Conservation (phyloP, 2,888 invertebrate species). For the Drosophila infuscata region DNA sequence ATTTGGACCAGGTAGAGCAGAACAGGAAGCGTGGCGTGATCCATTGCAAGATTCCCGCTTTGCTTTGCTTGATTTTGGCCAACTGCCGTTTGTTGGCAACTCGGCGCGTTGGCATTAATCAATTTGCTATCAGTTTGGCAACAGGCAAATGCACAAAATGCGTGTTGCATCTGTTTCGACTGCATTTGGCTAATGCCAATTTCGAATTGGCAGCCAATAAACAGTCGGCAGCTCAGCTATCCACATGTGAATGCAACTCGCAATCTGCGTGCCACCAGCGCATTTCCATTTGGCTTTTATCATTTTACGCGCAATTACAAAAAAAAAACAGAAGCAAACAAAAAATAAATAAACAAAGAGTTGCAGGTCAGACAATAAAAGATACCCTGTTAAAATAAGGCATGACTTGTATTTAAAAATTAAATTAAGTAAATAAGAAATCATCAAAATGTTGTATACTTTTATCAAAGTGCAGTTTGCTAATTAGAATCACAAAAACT, state of each 20-base stretch:
- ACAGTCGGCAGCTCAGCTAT: not conserved
- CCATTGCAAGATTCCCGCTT: constrained; percentile 25
- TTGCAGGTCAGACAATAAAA: not conserved
- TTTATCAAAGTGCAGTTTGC: not conserved
- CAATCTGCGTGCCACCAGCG: constrained; percentile 36
- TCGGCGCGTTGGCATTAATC: constrained; percentile 45
- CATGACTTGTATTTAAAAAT: not conserved
- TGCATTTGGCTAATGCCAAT: constrained; percentile 16
- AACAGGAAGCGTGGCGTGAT: constrained; percentile 45
- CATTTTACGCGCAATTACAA: constrained; percentile 36
- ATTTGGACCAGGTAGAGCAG: constrained; percentile 14
- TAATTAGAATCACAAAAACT: not conserved
- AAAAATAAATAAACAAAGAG: not conserved
- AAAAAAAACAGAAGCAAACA: constrained; percentile 9
- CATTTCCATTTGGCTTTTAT: constrained; percentile 55
- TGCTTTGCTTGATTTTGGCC: constrained; percentile 19
- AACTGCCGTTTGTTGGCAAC: constrained; percentile 27
- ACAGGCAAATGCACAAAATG: constrained; percentile 20
- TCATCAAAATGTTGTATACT: not conserved
- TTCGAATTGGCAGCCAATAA: constrained; percentile 10
- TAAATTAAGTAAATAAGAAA: not conserved
- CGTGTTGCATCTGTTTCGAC: constrained; percentile 22
- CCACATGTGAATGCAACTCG: constrained; percentile 3
- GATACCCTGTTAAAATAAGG: not conserved
- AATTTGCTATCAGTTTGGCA: constrained; percentile 55